Base-by-base conservation (phyloP, 2,888 invertebrate genomes). In the Stenichneumon culpator region DNA sequence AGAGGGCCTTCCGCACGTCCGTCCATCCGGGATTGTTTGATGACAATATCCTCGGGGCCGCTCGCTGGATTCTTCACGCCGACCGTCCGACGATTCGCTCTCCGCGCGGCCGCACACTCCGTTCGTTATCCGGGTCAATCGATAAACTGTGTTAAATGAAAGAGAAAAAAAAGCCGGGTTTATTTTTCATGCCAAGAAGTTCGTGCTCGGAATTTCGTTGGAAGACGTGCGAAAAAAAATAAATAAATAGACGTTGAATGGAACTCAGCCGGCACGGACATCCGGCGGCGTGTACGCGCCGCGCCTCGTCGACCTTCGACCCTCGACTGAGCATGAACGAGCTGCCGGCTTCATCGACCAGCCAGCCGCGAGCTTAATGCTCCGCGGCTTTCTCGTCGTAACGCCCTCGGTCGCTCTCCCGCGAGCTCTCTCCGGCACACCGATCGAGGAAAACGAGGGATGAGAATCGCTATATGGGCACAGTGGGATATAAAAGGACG, bases 271-370 rank as follows among this genome's bases (percentile, higher is more conserved):
- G 65, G 65, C 65, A n/a, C 39, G 65, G 22, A 67, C n/a, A 36
- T 50, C 28, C 28, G 19, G 60, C 63, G 57, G 22, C 22, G 22
- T 22, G 69, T 60, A 65, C 47, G 47, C 72, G 81, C 70, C 81
- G 39, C 44, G 77, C 57, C 72, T 81, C 68, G 68, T 60, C 65
- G 81, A 65, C 72, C 36, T 65, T 69, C 50, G 65, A 70, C 47
- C 11, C 54, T 22, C 60, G 65, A 82, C 74, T 81, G 79, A 73
- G 79, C 79, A 73, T 74, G 39, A 69, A 60, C 63, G 83, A 50
- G 19, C 39, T 19, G 73, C 68, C 39, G 78, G 84, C 74, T 75
- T 65, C 74, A 85, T 85, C 82, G 84, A 85, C 79, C 82, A 44
- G 47, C 47, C 22, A 52, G 50, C 60, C 57, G 47, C 22, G 28